Evolutionary conservation across 1,140 invertebrate genomes (phyloP).

Genomic region (Drosophila quadrilineata): DNA sequence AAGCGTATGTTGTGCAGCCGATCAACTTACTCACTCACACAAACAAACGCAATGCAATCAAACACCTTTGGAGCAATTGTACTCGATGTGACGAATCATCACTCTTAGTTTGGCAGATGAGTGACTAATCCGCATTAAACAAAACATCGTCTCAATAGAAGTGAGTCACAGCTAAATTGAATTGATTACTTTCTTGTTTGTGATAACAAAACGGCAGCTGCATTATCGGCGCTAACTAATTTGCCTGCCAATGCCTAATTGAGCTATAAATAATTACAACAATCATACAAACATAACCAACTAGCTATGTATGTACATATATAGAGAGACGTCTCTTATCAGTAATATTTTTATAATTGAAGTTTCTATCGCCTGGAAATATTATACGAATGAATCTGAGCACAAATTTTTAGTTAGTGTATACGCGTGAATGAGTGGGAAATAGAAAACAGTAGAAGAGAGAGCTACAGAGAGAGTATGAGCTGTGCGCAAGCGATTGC

Average conservation of each 20-base stretch:
- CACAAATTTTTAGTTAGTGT: not conserved
- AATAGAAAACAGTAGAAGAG: conserved; percentile 7
- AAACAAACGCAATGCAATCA: conserved; percentile 14
- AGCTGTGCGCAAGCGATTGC: no score
- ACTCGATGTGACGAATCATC: conserved; percentile 42
- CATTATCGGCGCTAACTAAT: conserved; percentile 27
- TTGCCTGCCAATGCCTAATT: conserved; percentile 46
- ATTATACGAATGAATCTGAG: no score
- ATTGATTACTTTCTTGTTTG: not conserved
- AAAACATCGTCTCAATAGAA: not conserved
- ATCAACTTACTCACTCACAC: conserved; percentile 3
- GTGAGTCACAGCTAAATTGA: conserved; percentile 33
- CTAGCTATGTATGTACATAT: not conserved
- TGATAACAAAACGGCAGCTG: conserved; percentile 17
- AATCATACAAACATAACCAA: conserved; percentile 4
- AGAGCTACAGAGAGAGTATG: conserved; percentile 18
- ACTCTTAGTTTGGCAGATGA: conserved; percentile 9
- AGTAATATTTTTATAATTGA: conserved; percentile 6
- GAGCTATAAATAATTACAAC: conserved; percentile 35
- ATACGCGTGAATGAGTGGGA: not conserved
- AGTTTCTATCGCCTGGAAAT: not conserved
- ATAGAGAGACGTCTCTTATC: no score
- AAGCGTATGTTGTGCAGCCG: conserved; percentile 20
- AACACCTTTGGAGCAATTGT: conserved; percentile 38
- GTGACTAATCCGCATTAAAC: conserved; percentile 53